Base-by-base conservation (phyloP, 2,888 invertebrate species). In the Cephus rjabovi region DNA sequence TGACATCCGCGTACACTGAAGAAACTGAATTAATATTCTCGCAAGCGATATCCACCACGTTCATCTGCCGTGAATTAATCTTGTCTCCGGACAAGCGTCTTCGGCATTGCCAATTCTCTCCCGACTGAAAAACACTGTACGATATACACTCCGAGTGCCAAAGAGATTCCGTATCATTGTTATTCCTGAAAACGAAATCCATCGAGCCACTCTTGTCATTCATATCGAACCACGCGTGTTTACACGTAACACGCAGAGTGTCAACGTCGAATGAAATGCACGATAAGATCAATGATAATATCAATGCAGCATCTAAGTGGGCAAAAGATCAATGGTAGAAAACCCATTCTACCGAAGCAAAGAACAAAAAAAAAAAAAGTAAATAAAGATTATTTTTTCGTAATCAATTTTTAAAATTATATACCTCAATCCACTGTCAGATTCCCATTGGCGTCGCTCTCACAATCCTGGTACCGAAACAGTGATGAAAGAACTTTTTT, bases 401-500 rank as follows among this genome's bases (percentile, higher is more conserved):
- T 23, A 56, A 56, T 56, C 56, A 56, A 15, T 23, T 6, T 4
- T 15, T 9, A 9, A 56, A 56, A 56, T 23, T 2, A 56, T 2
- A 23, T 12, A 12, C 35, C 35, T 23, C 56, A 9, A 56, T 9
- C 56, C 56, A 23, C 56, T 56, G 9, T 23, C 56, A 23, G 56
- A 9, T 2, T 56, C 56, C 56, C 56, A 56, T 15, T 56, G 56
- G 9, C 23, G 56, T 56, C 56, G 56, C 9, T 23, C 15, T 56
- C 56, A 23, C 23, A 9, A 23, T 23, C 23, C 23, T 9, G 23
- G 9, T 23, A 56, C 23, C 23, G 23, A 15, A 9, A 75, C 73
- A 76, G 76, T 77, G 76, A 71, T 73, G 76, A 30, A 79, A 83
- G 77, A 78, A 82, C 78, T 81, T 80, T 56, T 23, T 82, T 85